A percentile compares a stretch with the other conserved stretches of the same genome.
Conservation (phyloP, 2,113 vertebrate genomes). For the Scytalopus superciliaris region DNA sequence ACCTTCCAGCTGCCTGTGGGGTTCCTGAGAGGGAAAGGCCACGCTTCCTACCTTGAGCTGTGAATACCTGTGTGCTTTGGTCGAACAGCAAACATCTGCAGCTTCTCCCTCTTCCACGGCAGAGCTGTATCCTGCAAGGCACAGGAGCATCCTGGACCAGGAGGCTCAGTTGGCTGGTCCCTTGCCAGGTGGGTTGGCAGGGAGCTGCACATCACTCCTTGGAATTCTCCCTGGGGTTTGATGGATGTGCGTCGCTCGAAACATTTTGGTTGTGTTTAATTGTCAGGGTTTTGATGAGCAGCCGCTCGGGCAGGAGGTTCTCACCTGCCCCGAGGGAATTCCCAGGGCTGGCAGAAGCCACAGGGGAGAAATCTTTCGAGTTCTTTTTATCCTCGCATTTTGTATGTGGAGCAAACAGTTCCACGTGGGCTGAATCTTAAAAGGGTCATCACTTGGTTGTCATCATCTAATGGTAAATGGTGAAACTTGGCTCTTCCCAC, state of each 20-base stretch:
- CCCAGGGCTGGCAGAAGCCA: neutral
- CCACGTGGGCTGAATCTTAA: neutral
- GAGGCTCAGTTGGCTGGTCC: neutral
- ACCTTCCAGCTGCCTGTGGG: neutral
- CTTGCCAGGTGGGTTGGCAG: neutral
- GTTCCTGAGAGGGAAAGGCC: neutral
- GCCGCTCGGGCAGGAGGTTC: neutral
- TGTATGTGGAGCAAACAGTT: neutral
- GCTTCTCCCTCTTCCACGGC: neutral
- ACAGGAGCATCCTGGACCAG: neutral
- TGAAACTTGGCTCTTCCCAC: neutral
- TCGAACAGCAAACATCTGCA: neutral
- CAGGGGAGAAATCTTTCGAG: neutral
- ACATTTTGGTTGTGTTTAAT: neutral
- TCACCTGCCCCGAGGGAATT: neutral
- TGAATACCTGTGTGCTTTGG: neutral
- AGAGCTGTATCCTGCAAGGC: neutral
- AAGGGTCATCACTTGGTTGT: neutral
- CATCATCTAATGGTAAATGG: neutral
- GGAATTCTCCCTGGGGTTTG: neutral
- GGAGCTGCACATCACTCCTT: neutral
- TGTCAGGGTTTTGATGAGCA: neutral
- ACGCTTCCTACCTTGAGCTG: neutral
- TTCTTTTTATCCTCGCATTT: neutral
- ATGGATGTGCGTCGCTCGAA: neutral